Conservation (phyloP, 2,797 vertebrate genomes). For the Typhlichthys subterraneus region DNA sequence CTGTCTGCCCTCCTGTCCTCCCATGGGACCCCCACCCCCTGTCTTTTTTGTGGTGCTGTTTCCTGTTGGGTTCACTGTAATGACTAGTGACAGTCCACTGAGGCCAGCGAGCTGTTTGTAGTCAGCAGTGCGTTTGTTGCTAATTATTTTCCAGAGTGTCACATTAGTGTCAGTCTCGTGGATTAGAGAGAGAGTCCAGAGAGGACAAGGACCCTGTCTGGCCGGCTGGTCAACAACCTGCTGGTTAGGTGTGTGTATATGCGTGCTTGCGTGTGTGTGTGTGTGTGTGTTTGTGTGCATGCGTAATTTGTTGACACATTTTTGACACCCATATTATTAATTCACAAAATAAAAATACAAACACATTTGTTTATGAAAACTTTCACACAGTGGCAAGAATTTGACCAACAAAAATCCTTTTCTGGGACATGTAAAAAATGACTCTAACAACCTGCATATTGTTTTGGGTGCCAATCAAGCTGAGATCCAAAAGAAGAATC, state of each 20-base stretch:
- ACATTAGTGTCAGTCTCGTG: constrained; percentile 95
- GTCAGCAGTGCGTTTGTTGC: constrained; percentile 97
- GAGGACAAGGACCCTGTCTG: constrained; percentile 60
- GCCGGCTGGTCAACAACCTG: constrained; percentile 36
- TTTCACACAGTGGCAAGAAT: no score
- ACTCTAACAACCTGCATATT: no score
- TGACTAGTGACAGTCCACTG: constrained; percentile 94
- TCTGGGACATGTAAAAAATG: no score
- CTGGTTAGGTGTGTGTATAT: neutral
- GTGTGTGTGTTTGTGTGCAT: neutral
- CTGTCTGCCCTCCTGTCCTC: constrained; percentile 77
- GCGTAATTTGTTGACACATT: neutral
- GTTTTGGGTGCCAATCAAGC: no score
- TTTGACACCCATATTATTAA: no score
- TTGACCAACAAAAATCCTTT: no score
- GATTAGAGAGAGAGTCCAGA: constrained; percentile 86
- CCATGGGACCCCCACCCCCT: constrained; percentile 66
- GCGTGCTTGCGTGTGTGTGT: neutral
- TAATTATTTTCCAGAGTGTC: constrained; percentile 99
- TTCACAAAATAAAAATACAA: no score
- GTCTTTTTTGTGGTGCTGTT: constrained; percentile 53
- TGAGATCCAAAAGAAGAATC: no score
- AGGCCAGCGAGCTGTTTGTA: constrained; percentile 95
- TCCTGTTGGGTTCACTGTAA: constrained; percentile 83
- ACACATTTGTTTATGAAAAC: no score